phyloP scores from a whole-genome alignment of 2,888 invertebrate species.

The Teleiodes luculella region DNA sequence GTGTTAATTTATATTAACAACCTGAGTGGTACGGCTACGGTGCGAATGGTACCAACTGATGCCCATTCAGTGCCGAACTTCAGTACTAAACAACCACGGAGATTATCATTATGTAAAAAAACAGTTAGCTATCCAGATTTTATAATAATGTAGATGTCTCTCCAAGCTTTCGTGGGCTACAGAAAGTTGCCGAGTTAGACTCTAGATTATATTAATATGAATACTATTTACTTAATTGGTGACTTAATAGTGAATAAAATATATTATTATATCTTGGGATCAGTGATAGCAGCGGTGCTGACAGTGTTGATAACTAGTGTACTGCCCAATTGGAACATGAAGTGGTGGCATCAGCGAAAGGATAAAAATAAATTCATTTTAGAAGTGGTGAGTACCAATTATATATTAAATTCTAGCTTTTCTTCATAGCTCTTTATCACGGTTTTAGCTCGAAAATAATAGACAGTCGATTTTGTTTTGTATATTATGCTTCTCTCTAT shows the following conservation, averaged over 20 bases:
- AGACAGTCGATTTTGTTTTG: no score
- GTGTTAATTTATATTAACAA: constrained; percentile 27
- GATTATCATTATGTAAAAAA: no score
- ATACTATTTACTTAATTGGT: background rate
- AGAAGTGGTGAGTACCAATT: constrained; percentile 25
- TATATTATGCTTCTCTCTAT: no score
- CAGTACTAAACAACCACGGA: background rate
- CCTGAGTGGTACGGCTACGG: background rate
- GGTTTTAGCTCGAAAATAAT: no score
- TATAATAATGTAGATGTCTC: background rate
- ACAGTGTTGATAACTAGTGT: background rate
- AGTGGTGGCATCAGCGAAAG: constrained; percentile 29
- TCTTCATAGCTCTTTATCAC: no score
- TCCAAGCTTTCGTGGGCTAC: background rate
- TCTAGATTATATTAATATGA: background rate
- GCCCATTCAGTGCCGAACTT: background rate
- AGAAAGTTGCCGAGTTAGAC: constrained; percentile 13
- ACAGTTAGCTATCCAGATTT: no score
- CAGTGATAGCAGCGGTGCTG: background rate
- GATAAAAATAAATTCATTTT: constrained; percentile 24
- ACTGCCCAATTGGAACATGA: constrained; percentile 23
- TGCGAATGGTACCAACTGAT: background rate
- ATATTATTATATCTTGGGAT: background rate
- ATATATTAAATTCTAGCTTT: background rate
- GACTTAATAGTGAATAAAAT: background rate